Percentiles rank a stretch among this genome's conserved stretches.
Conservation (phyloP, 2,888 invertebrate species). For the Nomada ferruginata region DNA sequence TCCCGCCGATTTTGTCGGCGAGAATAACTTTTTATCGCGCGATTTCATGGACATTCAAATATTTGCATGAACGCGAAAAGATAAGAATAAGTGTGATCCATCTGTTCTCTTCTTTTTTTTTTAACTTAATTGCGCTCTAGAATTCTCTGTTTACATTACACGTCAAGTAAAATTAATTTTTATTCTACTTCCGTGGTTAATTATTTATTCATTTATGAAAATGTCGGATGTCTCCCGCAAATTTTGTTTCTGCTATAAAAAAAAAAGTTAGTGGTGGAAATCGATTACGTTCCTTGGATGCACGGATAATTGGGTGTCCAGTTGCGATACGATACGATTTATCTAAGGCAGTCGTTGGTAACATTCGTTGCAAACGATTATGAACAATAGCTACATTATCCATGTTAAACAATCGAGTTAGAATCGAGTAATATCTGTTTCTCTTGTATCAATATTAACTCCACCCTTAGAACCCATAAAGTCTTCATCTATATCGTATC, state of each 20-base stretch:
- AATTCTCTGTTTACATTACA: neutral
- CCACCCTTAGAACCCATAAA: neutral
- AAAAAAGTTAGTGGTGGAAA: constrained; percentile 21
- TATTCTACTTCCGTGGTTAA: constrained; percentile 1
- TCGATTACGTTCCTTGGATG: constrained; percentile 1
- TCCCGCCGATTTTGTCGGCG: neutral
- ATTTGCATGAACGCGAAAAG: constrained; percentile 26
- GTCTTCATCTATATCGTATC: neutral
- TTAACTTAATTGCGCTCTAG: neutral
- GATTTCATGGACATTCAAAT: constrained; percentile 38
- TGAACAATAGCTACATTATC: constrained; percentile 27
- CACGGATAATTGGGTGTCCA: constrained; percentile 14
- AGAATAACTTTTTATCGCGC: constrained; percentile 30
- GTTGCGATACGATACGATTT: constrained; percentile 9
- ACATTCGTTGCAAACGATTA: constrained; percentile 32
- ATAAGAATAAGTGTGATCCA: constrained; percentile 23
- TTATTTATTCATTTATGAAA: neutral
- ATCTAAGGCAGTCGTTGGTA: constrained; percentile 44
- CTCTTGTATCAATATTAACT: too few relatives aligned
- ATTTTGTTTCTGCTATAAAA: neutral
- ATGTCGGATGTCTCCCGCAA: neutral
- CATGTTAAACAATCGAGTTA: constrained; percentile 7
- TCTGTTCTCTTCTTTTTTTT: neutral
- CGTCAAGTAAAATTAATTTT: neutral
- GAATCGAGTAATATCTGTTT: neutral